These are phyloP conservation scores for Drosophila watanabei DNA, from an alignment of 1,140 invertebrate genomes.

Conservation along the genomic window DNA sequence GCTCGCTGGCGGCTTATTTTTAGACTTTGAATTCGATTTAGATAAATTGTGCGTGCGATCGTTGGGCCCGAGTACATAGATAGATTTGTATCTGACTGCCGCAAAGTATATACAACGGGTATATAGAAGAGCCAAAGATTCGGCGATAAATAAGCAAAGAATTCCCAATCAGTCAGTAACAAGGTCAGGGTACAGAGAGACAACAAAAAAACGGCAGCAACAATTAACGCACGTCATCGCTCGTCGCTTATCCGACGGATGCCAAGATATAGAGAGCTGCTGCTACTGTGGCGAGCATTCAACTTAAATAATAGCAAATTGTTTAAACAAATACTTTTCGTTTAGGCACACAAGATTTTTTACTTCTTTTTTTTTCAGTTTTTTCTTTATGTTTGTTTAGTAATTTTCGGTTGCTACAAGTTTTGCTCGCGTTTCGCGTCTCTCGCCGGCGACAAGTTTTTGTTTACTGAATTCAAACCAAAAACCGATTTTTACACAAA, in stretches of 20 bases:
- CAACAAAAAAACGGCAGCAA: constrained; percentile 19
- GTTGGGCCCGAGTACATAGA: constrained; percentile 38
- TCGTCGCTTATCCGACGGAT: constrained; percentile 47
- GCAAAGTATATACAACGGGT: constrained; percentile 12
- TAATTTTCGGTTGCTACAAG: constrained; percentile 20
- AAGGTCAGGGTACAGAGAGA: constrained; percentile 71
- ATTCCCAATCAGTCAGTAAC: constrained; percentile 66
- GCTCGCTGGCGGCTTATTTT: constrained; percentile 40
- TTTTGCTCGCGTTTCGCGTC: constrained; percentile 63
- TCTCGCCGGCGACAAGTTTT: constrained; percentile 85
- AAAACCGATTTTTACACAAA: constrained; percentile 81
- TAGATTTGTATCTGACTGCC: constrained; percentile 53
- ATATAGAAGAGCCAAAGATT: constrained; percentile 32
- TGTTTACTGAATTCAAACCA: constrained; percentile 85
- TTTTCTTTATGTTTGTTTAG: constrained; percentile 32
- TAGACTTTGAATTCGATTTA: constrained; percentile 64
- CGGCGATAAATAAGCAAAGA: constrained; percentile 47
- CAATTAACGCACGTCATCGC: constrained; percentile 68
- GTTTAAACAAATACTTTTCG: constrained; percentile 73
- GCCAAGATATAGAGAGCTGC: constrained; percentile 28
- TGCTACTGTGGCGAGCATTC: constrained; percentile 56
- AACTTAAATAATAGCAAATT: constrained; percentile 72
- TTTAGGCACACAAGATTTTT: constrained; percentile 34
- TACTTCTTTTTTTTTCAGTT: neutral
- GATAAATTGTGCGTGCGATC: constrained; percentile 61